Evolutionary conservation across 1,140 invertebrate species (phyloP), one percentile per base, ranked within the genome.

Genomic region (Bombus confusus): DNA sequence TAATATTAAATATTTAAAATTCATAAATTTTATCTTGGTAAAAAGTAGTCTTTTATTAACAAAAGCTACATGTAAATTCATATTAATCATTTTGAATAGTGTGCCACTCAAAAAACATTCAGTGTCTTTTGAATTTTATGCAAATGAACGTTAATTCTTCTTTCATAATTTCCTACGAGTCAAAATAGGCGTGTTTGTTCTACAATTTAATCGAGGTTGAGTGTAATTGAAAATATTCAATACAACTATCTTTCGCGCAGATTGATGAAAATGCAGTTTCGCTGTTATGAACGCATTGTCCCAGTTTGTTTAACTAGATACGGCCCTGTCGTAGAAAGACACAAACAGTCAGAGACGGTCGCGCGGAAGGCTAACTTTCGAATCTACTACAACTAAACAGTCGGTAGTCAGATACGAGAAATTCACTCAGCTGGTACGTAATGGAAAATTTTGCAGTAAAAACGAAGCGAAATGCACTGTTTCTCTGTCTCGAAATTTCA

Each of bases 321-420:
- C 90, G 86, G 78, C 79, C 87, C 92, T 90, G 87, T 87, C 83
- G 82, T 90, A 84, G 88, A 93, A 89, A 91, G 91, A 91, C 85
- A 88, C 87, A 82, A 91, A 78, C 86, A 85, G 74, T 64, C 83
- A 18, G 87, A 88, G 87, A 92, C 74, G 86, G 78, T 84, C 90
- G 86, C 87, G 81, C 52, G 87, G 89, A 92, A 93, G 91, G 87
- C 91, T 90, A 92, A 94, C 93, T 94, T 94, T 94, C 93, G 92
- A 93, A 94, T 93, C 87, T 92, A 92, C 92, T 90, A 91, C 87
- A 69, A 89, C 90, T 89, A 87, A 75, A 83, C 77, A 84, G 79
- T 68, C 31, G 77, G 47, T 87, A 84, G 88, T 84, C 73, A 68
- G 41, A n/a, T 39, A 86, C 90, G 91, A 93, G 92, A 93, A 93